Evolutionary conservation across 2,888 invertebrate species (phyloP), one percentile per base, ranked within the genome.

Genomic region (Volucella zonaria): DNA sequence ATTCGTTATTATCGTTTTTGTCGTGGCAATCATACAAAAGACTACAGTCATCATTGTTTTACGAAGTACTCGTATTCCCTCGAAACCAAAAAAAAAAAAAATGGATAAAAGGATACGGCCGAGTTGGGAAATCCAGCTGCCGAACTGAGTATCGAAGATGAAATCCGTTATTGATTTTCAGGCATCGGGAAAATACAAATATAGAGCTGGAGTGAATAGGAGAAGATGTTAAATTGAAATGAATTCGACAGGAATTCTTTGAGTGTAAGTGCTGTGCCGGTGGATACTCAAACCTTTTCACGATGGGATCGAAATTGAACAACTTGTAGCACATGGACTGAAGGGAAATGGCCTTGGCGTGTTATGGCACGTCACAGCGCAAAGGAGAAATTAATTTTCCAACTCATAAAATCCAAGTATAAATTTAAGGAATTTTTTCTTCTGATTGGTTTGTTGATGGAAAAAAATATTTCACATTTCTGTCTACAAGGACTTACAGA

Each of bases 391-490:
- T 51, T 51, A 52, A 66, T 66, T 66, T 66, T 66, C 66, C 66
- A 66, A 66, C 51, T 66, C 66, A 66, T 66, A 66, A 66, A 66
- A 66, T 66, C 66, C 66, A 66, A 66, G 23, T 42, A 66, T 66
- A 66, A 66, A 66, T 66, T 64, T 52, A 52, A 42, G 42, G 52
- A 51, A 66, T 66, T 66, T 66, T 66, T 52, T 52, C 42, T 66
- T 66, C 52, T 66, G 66, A 66, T 66, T 66, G 52, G 42, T 66
- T 52, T 23, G 52, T 52, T 52, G 51, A 64, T 31, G 6, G 18
- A 31, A 31, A 31, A 31, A 31, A 31, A 31, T 31, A 31, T 31
- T 54, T 11, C n/a, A 31, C 31, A 31, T 31, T 31, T 31, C 31
- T 31, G 31, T 31, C 31, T 31, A 31, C 6, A 31, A 31, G 31